Evolutionary conservation across 1,140 invertebrate genomes (phyloP).

Genomic region (Anadara kagoshimensis): DNA sequence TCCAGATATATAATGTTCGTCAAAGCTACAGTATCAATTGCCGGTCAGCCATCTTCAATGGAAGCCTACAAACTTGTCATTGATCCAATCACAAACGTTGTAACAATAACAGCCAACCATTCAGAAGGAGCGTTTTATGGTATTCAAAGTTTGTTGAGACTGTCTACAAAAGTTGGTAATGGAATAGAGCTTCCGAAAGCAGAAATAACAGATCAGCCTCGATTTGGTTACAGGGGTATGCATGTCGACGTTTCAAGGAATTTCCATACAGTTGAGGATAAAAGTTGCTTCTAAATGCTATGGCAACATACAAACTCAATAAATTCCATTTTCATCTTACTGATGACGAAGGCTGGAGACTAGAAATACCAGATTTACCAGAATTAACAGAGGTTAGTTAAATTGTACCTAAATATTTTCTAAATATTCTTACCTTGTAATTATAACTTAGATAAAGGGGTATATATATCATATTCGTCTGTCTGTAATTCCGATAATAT

Average conservation of each 20-base stretch:
- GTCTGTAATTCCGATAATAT: too few relatives aligned
- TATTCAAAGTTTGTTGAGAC: slow-evolving; percentile 49
- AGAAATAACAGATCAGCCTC: slow-evolving; percentile 51
- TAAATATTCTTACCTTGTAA: too few relatives aligned
- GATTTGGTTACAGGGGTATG: slow-evolving; percentile 67
- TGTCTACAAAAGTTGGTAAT: slow-evolving; percentile 25
- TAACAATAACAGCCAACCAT: slow-evolving; percentile 39
- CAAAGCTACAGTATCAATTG: slow-evolving; percentile 18
- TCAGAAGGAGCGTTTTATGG: slow-evolving; percentile 51
- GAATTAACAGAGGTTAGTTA: slow-evolving; percentile 62
- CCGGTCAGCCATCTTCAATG: background rate
- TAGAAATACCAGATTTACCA: slow-evolving; percentile 62
- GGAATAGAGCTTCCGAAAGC: slow-evolving; percentile 38
- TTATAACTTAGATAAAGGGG: too few relatives aligned
- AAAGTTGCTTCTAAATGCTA: slow-evolving; percentile 58
- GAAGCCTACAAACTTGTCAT: slow-evolving; percentile 52
- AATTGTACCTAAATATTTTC: too few relatives aligned
- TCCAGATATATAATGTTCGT: slow-evolving; percentile 16
- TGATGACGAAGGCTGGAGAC: slow-evolving; percentile 70
- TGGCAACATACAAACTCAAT: slow-evolving; percentile 69
- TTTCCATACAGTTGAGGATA: slow-evolving; percentile 62
- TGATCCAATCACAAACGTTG: slow-evolving; percentile 11
- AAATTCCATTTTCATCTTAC: slow-evolving; percentile 68
- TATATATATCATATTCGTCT: too few relatives aligned
- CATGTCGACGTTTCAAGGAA: slow-evolving; percentile 69